phyloP scores from a whole-genome alignment of 2,113 vertebrate genomes.

The Tachycineta bicolor region DNA sequence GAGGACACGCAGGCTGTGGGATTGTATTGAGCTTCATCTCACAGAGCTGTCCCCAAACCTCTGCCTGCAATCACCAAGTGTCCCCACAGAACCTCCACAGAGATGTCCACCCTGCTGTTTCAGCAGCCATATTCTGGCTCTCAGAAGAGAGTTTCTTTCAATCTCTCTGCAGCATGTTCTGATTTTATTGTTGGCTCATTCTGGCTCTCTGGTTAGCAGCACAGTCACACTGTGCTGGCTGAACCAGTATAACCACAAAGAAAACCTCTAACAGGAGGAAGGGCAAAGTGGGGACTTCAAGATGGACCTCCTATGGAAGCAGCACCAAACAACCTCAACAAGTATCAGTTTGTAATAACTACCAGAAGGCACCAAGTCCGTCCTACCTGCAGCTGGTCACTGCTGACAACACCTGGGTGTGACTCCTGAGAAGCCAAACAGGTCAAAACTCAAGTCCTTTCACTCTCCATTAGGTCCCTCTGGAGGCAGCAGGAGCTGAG shows the following conservation, averaged over 20 bases:
- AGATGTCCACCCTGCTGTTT: neutral
- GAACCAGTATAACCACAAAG: neutral
- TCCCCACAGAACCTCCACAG: neutral
- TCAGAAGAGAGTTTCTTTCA: neutral
- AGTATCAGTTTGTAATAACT: neutral
- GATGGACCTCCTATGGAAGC: neutral
- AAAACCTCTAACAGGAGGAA: neutral
- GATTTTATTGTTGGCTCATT: neutral
- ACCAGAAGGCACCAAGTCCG: neutral
- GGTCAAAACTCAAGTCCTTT: neutral
- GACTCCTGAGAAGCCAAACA: neutral
- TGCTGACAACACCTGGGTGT: neutral
- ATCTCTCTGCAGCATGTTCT: neutral
- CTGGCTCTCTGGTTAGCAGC: neutral
- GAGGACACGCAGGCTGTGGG: fast-evolving
- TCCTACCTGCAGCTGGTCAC: conserved; percentile 58
- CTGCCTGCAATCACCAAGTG: neutral
- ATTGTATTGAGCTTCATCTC: too few species aligned
- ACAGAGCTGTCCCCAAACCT: neutral
- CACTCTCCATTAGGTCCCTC: neutral
- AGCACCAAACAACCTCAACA: neutral
- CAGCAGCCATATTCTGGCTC: neutral
- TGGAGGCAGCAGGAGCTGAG: neutral
- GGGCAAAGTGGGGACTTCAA: neutral
- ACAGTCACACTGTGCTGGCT: neutral